These are phyloP conservation scores for Dryadula phaetusa DNA, from an alignment of 2,888 invertebrate genomes.

Conservation along the genomic window DNA sequence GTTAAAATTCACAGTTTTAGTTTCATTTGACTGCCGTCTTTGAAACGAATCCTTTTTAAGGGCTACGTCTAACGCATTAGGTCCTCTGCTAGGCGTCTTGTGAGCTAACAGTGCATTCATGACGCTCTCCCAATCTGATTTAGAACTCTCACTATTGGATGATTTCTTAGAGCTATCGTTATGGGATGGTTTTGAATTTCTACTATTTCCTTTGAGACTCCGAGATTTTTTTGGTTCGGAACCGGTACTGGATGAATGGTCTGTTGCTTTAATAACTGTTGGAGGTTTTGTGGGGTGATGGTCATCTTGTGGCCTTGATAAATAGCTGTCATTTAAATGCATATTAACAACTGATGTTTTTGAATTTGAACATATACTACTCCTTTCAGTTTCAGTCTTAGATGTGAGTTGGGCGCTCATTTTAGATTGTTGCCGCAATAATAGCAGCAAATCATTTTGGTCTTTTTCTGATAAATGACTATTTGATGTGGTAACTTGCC, in stretches of 20 bases:
- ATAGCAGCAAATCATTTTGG: conserved; percentile 61
- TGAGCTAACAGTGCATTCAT: conserved; percentile 68
- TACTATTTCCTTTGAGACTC: conserved; percentile 33
- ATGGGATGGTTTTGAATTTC: conserved; percentile 27
- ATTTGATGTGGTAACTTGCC: conserved; percentile 14
- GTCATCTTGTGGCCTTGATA: conserved; percentile 5
- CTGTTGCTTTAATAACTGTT: conserved; percentile 26
- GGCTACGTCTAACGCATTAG: conserved; percentile 66
- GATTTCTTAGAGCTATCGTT: conserved; percentile 21
- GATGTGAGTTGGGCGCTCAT: conserved; percentile 47
- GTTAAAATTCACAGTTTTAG: conserved; percentile 44
- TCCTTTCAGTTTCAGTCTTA: conserved; percentile 34
- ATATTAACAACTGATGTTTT: neutral
- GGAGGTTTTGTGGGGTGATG: neutral
- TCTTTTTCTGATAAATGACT: conserved; percentile 60
- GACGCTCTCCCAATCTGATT: conserved; percentile 69
- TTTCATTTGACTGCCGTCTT: conserved; percentile 49
- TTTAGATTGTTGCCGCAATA: conserved; percentile 64
- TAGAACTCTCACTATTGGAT: conserved; percentile 7
- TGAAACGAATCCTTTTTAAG: conserved; percentile 60
- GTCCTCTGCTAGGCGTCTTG: conserved; percentile 71
- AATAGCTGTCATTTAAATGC: neutral
- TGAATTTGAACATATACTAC: neutral
- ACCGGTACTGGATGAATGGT: conserved; percentile 12
- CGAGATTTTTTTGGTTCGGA: conserved; percentile 34